Percentiles rank a stretch among this genome's conserved stretches.
Evolutionary conservation across 2,888 invertebrate genomes (phyloP).

Genomic region (Tortrix viridana): DNA sequence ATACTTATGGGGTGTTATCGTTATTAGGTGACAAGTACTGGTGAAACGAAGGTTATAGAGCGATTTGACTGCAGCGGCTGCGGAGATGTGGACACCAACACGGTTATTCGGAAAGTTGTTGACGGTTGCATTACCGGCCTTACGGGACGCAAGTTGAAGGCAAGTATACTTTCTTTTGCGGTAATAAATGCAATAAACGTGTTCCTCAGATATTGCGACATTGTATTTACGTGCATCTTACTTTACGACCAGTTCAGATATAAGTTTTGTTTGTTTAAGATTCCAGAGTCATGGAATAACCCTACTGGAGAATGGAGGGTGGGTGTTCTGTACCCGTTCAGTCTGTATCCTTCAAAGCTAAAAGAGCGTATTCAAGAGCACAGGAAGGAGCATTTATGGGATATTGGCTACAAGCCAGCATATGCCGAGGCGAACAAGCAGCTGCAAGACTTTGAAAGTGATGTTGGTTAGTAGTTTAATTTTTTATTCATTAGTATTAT

Average conservation of each 20-base stretch:
- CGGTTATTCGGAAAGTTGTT: conserved; percentile 71
- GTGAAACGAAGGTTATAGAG: conserved; percentile 96
- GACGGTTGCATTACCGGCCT: conserved; percentile 93
- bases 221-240: background rate
- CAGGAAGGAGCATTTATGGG: conserved; percentile 93
- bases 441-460: conserved; percentile 90
- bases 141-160: conserved; percentile 94
- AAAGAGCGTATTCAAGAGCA: conserved; percentile 92
- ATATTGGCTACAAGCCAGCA: conserved; percentile 90
- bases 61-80: conserved; percentile 98
- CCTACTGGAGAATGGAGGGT: conserved; percentile 93
- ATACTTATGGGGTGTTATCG: conserved; percentile 44
- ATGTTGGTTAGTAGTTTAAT: conserved; percentile 71
- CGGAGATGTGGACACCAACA: conserved; percentile 97
- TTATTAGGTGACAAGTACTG: conserved; percentile 92
- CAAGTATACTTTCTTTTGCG: conserved; percentile 59
- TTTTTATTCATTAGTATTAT: no score
- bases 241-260: background rate
- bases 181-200: background rate
- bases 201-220: no score
- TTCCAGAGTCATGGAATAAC: conserved; percentile 92
- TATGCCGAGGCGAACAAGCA: conserved; percentile 91
- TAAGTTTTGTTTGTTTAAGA: conserved; percentile 72
- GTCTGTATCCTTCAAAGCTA: conserved; percentile 93
- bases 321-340: conserved; percentile 93